Evolutionary conservation across 2,797 vertebrate species (phyloP).

Genomic region (Glyptemys insculpta): DNA sequence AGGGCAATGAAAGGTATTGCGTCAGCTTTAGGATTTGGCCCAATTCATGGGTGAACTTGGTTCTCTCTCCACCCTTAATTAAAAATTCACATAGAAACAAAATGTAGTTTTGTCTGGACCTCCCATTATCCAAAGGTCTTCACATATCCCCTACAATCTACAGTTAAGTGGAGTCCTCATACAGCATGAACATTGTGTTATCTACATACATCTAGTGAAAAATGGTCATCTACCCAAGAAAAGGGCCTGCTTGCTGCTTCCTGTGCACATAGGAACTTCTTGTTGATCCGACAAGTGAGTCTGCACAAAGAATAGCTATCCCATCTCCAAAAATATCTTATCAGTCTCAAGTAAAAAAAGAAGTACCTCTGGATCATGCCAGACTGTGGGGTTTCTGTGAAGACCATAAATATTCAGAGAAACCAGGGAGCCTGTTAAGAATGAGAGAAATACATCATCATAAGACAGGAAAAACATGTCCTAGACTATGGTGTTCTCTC

Average conservation of each 20-base stretch:
- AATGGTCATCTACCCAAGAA: no score
- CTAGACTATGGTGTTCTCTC: not conserved
- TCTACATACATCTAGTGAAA: no score
- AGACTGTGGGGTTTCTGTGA: slow-evolving; percentile 56
- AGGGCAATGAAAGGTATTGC: not conserved
- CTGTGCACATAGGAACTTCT: no score
- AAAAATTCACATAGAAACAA: not conserved
- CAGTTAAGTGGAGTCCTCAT: no score
- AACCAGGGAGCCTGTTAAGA: not conserved
- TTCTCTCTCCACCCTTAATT: not conserved
- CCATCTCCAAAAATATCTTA: not conserved
- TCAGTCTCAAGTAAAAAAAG: not conserved
- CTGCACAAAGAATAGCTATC: not conserved
- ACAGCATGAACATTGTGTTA: no score
- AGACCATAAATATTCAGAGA: slow-evolving; percentile 29
- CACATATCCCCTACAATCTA: no score
- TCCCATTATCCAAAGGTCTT: no score
- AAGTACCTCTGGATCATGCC: slow-evolving; percentile 63
- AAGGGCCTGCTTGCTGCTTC: no score
- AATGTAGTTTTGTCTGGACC: no score
- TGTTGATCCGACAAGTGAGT: not conserved
- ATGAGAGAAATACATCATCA: not conserved
- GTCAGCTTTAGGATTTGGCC: not conserved
- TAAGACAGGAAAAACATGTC: not conserved
- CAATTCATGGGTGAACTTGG: not conserved